Evolutionary conservation across 2,888 invertebrate species (phyloP).

Genomic region (Autographa gamma): DNA sequence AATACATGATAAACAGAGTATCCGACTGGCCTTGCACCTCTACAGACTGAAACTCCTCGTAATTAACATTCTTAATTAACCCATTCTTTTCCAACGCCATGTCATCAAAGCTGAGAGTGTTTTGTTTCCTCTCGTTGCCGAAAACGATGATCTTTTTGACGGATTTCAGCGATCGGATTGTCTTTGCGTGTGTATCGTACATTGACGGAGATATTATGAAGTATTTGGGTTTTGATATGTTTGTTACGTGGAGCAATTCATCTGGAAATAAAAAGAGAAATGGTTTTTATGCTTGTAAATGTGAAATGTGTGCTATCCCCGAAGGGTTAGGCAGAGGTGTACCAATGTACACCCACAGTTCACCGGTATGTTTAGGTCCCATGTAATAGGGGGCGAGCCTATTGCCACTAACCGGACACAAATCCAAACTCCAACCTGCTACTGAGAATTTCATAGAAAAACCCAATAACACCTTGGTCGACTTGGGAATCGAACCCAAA

Average conservation of each 20-base stretch:
- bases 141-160: conserved; percentile 72
- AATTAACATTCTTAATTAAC: conserved; percentile 62
- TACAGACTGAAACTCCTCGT: conserved; percentile 67
- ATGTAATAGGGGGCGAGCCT: too few species aligned
- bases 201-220: conserved; percentile 72
- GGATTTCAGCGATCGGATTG: conserved; percentile 55
- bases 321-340: too few species aligned
- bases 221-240: conserved; percentile 75
- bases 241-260: conserved; percentile 73
- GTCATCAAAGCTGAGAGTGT: conserved; percentile 66
- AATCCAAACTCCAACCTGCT: too few species aligned
- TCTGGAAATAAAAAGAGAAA: conserved; percentile 65
- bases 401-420: too few species aligned
- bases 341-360: too few species aligned
- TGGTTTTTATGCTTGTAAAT: too few species aligned
- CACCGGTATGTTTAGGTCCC: too few species aligned
- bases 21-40: conserved; percentile 73
- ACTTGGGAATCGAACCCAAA: too few species aligned
- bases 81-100: conserved; percentile 60
- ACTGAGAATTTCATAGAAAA: too few species aligned
- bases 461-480: too few species aligned
- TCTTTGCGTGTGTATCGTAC: conserved; percentile 67
- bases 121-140: conserved; percentile 62
- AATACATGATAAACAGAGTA: conserved; percentile 73
- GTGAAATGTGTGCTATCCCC: too few species aligned